phyloP scores from a whole-genome alignment of 1,140 invertebrate genomes.

The Heliconius hewitsoni region DNA sequence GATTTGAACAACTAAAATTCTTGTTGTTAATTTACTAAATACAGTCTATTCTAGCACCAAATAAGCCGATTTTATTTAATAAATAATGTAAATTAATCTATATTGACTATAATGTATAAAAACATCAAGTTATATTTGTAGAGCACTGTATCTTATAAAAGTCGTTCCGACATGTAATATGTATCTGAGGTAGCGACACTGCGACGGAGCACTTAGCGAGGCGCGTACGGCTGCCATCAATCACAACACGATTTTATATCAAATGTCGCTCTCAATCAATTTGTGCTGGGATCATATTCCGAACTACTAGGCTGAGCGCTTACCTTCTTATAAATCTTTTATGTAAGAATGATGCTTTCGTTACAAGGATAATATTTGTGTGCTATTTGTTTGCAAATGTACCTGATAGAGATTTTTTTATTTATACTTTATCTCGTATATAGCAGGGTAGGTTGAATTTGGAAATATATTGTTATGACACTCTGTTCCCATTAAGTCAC shows the following conservation, averaged over 20 bases:
- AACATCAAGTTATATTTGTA: neutral
- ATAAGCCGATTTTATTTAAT: neutral
- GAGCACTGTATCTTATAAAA: conserved; percentile 4
- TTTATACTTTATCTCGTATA: no score
- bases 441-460: no score
- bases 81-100: neutral
- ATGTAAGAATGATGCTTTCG: conserved; percentile 34
- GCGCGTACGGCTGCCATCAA: conserved; percentile 70
- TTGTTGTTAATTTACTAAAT: conserved; percentile 1
- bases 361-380: conserved; percentile 19
- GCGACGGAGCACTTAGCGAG: conserved; percentile 37
- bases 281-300: conserved; percentile 76
- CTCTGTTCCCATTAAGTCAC: no score
- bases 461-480: no score
- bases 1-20: conserved; percentile 4
- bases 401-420: no score
- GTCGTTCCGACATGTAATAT: conserved; percentile 27
- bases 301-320: conserved; percentile 52
- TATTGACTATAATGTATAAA: neutral
- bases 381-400: conserved; percentile 20
- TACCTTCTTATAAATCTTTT: conserved; percentile 56
- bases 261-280: conserved; percentile 81
- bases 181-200: conserved; percentile 37
- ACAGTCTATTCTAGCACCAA: neutral
- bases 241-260: conserved; percentile 81